Base-by-base conservation (phyloP, 2,797 vertebrate species). In the Falco naumanni region DNA sequence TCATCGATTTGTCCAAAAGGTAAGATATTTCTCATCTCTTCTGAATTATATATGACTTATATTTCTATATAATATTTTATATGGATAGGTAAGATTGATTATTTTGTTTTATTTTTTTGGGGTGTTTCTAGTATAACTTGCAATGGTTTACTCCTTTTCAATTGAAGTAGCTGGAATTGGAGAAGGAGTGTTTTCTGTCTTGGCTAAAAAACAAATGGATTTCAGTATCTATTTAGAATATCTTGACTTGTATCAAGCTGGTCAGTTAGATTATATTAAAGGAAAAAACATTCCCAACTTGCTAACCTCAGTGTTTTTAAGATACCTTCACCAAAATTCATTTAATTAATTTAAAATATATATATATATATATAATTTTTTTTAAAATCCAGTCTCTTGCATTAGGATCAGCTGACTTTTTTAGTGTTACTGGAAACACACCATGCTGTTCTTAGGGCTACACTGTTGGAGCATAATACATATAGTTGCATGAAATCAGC, bases 1-100 rank as follows among this genome's bases (percentile, higher is more conserved):
- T 16, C 99, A 99, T 86, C 98, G 99, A 79, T 99, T 99, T 96
- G 98, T 99, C 24, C 97, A 98, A 68, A 57, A 70, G 84, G 84
- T 87, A 63, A 87, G 74, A 29, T 87, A 70, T 48, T 87, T 87
- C 41, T 63, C n/a, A 70, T 48, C 57, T 63, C 56, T 48, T 48
- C 56, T 70, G 56, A 54, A 78, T 78, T 78, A 61, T 87, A 39
- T 48, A 19, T 76, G 71, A 51, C 34, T 85, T 61, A 25, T 68
- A 76, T 76, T 85, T 85, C 26, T 61, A n/a, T 54, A 74, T 54
- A 72, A 45, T 78, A 87, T 54, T 78, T 78, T 70, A 39, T 70
- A 78, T 63, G 57, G 48, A 29, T 78, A 70, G 29, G 65, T 63
- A 63, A 63, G 57, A 37, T 9, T 51, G 57, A 37, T 9, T 51